phyloP scores from a whole-genome alignment of 2,888 invertebrate genomes.

The Mythimna loreyi region DNA sequence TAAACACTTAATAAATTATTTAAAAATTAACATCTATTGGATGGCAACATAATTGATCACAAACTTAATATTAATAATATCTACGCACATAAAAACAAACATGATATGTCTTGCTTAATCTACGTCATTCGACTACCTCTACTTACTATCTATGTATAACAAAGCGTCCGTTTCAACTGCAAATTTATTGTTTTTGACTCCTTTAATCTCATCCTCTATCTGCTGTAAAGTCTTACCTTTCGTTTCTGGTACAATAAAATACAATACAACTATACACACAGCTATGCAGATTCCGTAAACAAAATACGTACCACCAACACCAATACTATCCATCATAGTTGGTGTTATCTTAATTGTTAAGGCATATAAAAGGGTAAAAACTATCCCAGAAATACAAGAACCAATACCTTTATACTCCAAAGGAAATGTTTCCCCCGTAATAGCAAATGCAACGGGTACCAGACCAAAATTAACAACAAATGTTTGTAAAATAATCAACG shows the following conservation, averaged over 20 bases:
- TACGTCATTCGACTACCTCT: neutral
- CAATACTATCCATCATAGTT: constrained; percentile 66
- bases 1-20: neutral
- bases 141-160: constrained; percentile 4
- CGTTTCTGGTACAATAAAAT: constrained; percentile 72
- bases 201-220: constrained; percentile 71
- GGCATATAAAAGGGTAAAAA: constrained; percentile 67
- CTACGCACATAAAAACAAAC: neutral
- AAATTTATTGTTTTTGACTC: constrained; percentile 17
- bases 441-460: constrained; percentile 66
- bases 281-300: constrained; percentile 65
- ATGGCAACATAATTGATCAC: neutral
- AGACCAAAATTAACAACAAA: constrained; percentile 68
- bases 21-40: neutral
- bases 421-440: constrained; percentile 73
- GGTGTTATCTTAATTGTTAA: constrained; percentile 71
- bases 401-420: constrained; percentile 72
- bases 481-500: constrained; percentile 65
- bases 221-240: constrained; percentile 73
- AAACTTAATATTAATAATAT: too few species aligned
- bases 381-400: constrained; percentile 65
- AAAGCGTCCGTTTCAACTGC: constrained; percentile 23
- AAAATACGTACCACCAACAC: constrained; percentile 67
- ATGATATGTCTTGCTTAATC: neutral
- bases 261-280: constrained; percentile 64